Base-by-base conservation (phyloP, 2,113 vertebrate species). In the Corythaeola cristata region DNA sequence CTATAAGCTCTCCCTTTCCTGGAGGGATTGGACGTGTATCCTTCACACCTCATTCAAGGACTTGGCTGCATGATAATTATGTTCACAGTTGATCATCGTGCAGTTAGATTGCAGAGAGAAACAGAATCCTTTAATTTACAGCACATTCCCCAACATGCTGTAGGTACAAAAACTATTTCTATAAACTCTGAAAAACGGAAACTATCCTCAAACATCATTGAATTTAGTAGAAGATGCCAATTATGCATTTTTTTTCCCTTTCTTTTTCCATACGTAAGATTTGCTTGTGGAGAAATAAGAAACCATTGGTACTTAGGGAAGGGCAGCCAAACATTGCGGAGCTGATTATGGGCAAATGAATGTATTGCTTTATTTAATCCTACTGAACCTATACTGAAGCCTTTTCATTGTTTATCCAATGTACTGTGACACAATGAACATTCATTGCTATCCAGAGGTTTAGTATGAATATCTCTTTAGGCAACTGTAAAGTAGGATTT, bases 281-380 rank as follows among this genome's bases (percentile, higher is more conserved):
- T 83, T 91, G 52, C 80, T 92, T 88, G 75, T 74, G 85, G 85
- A 93, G 91, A 95, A 96, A 94, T 45, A 89, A 86, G 68, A 95
- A 89, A 94, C 93, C 85, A 55, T 55, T 78, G 91, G 93, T 93
- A 95, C 93, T 93, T 82, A 87, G 69, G 60, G 72, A 97, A 95
- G 64, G 72, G 9, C 58, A 96, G 95, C 91, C 96, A 97, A 96
- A 93, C 27, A 67, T 49, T 74, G 76, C 3, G 0, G 79, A 89
- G 59, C 2, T 78, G 71, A 67, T 60, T 72, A n/a, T 28, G 45
- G 84, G 50, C 85, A 96, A 89, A 89, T 69, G 58, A 95, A 88
- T 0, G 2, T 39, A 93, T 76, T 91, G 53, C 89, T 93, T 92
- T 92, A 90, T 87, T 94, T 96, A 90, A 96, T 90, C 82, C 75